A percentile compares a stretch with the other conserved stretches of the same genome.
phyloP scores from a whole-genome alignment of 2,113 vertebrate genomes.

The Parotia lawesii region DNA sequence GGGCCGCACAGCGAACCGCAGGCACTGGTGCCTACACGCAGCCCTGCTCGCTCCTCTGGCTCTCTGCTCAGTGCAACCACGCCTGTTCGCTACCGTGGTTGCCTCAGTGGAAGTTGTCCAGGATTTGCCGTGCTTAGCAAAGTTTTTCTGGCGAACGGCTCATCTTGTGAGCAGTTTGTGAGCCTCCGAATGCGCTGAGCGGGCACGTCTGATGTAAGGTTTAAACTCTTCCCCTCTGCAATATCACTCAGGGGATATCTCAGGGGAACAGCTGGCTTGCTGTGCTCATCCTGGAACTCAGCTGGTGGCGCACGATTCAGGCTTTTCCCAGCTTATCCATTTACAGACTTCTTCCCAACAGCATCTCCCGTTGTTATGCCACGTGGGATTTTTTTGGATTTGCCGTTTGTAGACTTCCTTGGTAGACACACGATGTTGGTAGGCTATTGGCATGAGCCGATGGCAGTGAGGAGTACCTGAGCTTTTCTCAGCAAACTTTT shows the following conservation, averaged over 20 bases:
- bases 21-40: background rate
- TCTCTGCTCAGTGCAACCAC: accelerated
- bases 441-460: background rate
- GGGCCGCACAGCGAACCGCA: background rate
- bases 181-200: background rate
- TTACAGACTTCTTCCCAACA: background rate
- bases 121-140: background rate
- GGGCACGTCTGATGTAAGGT: background rate
- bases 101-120: background rate
- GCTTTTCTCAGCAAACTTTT: background rate
- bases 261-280: background rate
- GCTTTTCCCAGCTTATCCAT: background rate
- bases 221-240: too few species aligned
- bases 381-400: background rate
- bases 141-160: background rate
- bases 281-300: background rate
- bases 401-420: background rate
- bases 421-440: background rate
- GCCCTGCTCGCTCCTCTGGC: background rate
- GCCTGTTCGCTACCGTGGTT: accelerated
- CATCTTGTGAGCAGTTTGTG: background rate
- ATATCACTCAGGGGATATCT: accelerated
- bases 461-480: background rate
- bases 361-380: background rate
- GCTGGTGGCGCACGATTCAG: background rate